Base-by-base conservation (phyloP, 2,888 invertebrate species). In the Helleia helle region DNA sequence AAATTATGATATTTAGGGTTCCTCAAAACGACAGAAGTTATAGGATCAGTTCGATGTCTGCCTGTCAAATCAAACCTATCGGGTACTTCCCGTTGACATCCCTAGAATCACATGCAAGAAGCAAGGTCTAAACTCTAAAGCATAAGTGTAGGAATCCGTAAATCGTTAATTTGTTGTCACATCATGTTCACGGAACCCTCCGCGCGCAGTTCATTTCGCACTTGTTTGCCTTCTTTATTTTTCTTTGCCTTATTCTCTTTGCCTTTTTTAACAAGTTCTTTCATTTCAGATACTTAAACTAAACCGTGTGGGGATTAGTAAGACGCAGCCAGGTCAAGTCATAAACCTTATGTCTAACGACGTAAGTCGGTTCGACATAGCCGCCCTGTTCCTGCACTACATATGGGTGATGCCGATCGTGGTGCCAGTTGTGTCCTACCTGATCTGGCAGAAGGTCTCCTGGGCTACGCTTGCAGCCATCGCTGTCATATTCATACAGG, bases 321-420 rank as follows among this genome's bases (percentile, higher is more conserved):
- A 88, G 65, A 90, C 90, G 65, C 58, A 87, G 77, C 69, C 92
- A 51, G 95, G 94, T 0, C 92, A 94, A 69, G 89, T 95, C 55
- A 90, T 95, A 34, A 95, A 95, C 66, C 71, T 95, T 42, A 86
- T 95, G 75, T 93, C 94, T 0, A 95, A 94, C 56, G 95, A 95
- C 62, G 94, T 95, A 2, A 90, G 90, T 55, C 87, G 94, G 48
- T 93, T 95, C 63, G 95, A 95, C 61, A 71, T 90, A 67, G 88
- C 90, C 13, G 87, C 90, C 12, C 56, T 89, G 37, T 90, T 89
- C 59, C 68, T 93, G 8, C 92, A 94, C 69, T 94, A 91, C 62
- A 67, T 94, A 31, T 93, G 93, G 93, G 88, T 94, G 40, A 92
- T 92, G 75, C 94, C 94, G 0, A 80, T 94, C 8, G 90, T 93